Percentiles rank a stretch among this genome's conserved stretches.
Conservation (phyloP, 2,888 invertebrate species). For the Allygus modestus region DNA sequence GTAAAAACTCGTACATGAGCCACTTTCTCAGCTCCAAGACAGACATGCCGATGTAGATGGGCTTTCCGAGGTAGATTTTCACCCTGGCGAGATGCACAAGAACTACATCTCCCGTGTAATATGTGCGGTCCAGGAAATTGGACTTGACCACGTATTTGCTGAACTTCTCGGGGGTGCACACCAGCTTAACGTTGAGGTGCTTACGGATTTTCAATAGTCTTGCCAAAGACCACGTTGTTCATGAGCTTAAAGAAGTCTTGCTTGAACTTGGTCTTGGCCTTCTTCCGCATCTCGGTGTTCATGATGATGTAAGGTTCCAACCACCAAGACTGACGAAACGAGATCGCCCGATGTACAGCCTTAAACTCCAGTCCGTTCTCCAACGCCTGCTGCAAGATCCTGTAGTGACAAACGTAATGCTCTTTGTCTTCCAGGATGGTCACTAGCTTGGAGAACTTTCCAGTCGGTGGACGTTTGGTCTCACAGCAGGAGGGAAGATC, state of each 20-base stretch:
- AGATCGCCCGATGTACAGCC: conserved; percentile 71
- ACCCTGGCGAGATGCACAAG: conserved; percentile 56
- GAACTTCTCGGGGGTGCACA: background rate
- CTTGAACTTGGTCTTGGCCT: conserved; percentile 72
- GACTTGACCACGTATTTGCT: conserved; percentile 70
- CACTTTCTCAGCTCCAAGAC: conserved; percentile 71
- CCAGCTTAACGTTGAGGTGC: conserved; percentile 70
- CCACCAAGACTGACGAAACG: conserved; percentile 71
- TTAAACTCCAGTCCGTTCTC: conserved; percentile 66
- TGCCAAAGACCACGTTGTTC: conserved; percentile 70
- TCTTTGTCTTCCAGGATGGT: background rate
- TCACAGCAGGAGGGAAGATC: too few species aligned
- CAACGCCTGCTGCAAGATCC: conserved; percentile 65
- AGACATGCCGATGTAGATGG: conserved; percentile 71
- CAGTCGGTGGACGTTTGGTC: background rate
- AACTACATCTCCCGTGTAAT: conserved; percentile 9
- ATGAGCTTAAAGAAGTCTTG: conserved; percentile 68
- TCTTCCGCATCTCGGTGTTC: conserved; percentile 64
- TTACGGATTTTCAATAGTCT: conserved; percentile 74
- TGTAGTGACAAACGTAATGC: conserved; percentile 55
- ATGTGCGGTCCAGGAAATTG: conserved; percentile 59
- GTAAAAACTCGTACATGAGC: conserved; percentile 72
- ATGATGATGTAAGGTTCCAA: conserved; percentile 70
- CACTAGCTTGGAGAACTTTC: background rate
- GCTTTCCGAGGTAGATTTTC: conserved; percentile 71